Percentiles rank a stretch among this genome's conserved stretches.
Evolutionary conservation across 2,888 invertebrate genomes (phyloP).

Genomic region (Tenthredo notha): DNA sequence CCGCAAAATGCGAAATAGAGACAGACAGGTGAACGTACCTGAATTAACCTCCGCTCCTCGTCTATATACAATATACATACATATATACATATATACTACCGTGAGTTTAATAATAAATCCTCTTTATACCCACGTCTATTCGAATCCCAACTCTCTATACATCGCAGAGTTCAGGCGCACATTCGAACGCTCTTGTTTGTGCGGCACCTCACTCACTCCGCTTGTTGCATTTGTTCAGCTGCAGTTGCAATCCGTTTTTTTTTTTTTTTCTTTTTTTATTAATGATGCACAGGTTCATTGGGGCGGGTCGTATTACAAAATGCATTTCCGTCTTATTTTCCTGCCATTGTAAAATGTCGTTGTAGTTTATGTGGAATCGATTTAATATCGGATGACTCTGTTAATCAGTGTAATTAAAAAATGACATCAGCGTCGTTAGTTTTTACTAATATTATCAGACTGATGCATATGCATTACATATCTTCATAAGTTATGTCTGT

Average conservation of each 20-base stretch:
- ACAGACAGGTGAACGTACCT: slow-evolving; percentile 20
- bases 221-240: neutral
- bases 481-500: neutral
- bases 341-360: neutral
- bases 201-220: neutral
- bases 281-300: neutral
- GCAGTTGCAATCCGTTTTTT: neutral
- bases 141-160: neutral
- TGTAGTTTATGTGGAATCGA: neutral
- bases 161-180: neutral
- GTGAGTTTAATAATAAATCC: slow-evolving; percentile 4
- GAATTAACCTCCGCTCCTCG: slow-evolving; percentile 21
- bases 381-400: neutral
- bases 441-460: neutral
- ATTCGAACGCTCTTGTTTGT: neutral
- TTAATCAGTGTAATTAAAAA: neutral
- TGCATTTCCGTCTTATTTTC: neutral
- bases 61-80: neutral
- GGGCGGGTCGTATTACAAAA: neutral
- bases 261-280: neutral
- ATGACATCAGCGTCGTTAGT: neutral
- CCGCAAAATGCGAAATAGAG: slow-evolving; percentile 18
- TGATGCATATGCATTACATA: neutral
- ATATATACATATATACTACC: neutral
- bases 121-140: slow-evolving; percentile 8